These are phyloP conservation scores for Malurus melanocephalus DNA, from an alignment of 2,113 vertebrate genomes.

Conservation along the genomic window DNA sequence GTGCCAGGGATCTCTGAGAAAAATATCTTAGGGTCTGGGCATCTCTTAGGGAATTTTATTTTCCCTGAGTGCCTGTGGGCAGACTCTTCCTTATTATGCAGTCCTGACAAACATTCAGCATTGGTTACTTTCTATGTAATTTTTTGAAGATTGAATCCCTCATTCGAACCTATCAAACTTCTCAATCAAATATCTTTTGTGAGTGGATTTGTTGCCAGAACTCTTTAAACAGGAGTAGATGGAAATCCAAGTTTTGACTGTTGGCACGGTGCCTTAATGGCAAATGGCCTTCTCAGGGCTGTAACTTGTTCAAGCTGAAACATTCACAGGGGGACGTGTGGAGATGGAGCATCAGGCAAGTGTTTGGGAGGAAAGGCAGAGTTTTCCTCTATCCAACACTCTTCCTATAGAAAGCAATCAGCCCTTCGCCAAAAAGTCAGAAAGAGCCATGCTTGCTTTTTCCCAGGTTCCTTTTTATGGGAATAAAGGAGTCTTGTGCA, in stretches of 20 bases:
- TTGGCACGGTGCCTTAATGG: not conserved
- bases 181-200: not conserved
- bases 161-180: not conserved
- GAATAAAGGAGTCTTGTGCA: not conserved
- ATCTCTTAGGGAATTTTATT: not conserved
- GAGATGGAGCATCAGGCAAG: not conserved
- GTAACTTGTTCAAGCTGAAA: not conserved
- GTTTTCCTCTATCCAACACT: not conserved
- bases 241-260: not conserved
- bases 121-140: not conserved
- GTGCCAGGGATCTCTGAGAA: not conserved
- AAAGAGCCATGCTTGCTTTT: not conserved
- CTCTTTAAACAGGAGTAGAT: not conserved
- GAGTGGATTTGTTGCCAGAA: not conserved
- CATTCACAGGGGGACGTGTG: not conserved
- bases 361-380: not conserved
- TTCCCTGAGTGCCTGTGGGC: not conserved
- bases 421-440: not conserved
- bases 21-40: not conserved
- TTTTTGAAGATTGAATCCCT: not conserved
- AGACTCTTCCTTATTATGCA: not conserved
- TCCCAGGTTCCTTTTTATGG: not conserved
- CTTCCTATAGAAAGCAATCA: not conserved
- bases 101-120: not conserved
- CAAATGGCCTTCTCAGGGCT: not conserved